Evolutionary conservation across 2,888 invertebrate genomes (phyloP), one percentile per base, ranked within the genome.

Genomic region (Heliconius ismenius): DNA sequence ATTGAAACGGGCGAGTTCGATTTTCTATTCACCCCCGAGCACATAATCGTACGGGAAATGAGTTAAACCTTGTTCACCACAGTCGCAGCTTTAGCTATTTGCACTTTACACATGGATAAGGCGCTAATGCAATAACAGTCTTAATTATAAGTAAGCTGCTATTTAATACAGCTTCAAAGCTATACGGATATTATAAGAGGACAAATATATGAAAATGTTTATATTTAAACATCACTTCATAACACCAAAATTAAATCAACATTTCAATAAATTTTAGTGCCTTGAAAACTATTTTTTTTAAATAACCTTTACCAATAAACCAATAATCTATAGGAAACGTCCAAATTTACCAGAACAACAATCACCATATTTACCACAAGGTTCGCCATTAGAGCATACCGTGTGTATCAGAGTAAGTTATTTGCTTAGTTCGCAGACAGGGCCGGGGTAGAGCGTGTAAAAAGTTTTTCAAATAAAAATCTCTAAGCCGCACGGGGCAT

Each of bases 351-450:
- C 36, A 65, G 21, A 65, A 69, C 15, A 21, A 32, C n/a, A 26
- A 28, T 13, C 6, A 26, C 15, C 7, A 4, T 7, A 9, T 28
- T 54, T 15, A 21, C 24, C 15, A 67, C 6, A 3, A 10, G 3
- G 54, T 24, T 74, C 15, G 32, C 4, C 64, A 24, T 75, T 69
- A 76, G 43, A 73, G 54, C 7, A 1, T 3, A 1, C 86, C 21
- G 85, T 88, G 80, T 86, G 87, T 87, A 78, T 79, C 62, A 76
- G 80, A 83, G 82, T 85, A 86, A 88, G 87, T 88, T 92, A 90
- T 92, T 92, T 93, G 92, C 92, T 91, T 91, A 92, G 92, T 91
- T 89, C 83, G 92, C 92, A 92, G 92, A 92, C 93, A 86, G 92
- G 92, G 91, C 89, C 90, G 89, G 92, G 92, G 91, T 90, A 91